A percentile compares a stretch with the other conserved stretches of the same genome.
Evolutionary conservation across 1,140 invertebrate species (phyloP).

Genomic region (Euwallacea fornicatus): DNA sequence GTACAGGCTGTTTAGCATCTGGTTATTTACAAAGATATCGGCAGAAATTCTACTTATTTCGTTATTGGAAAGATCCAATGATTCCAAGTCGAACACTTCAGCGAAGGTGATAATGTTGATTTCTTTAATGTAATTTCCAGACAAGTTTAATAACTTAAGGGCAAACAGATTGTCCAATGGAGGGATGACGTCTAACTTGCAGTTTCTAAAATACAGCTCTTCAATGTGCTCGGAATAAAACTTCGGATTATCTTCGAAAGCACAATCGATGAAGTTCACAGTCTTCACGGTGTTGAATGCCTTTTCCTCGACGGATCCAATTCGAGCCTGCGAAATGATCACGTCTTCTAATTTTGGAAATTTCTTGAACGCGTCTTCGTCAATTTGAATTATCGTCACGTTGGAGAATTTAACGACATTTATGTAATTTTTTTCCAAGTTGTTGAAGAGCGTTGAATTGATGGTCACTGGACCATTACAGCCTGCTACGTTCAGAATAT

Average conservation of each 20-base stretch:
- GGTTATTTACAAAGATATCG: constrained; percentile 44
- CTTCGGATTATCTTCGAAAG: constrained; percentile 39
- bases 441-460: constrained; percentile 29
- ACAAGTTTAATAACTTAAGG: constrained; percentile 44
- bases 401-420: constrained; percentile 39
- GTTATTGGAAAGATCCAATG: constrained; percentile 47
- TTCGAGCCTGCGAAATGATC: constrained; percentile 37
- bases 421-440: constrained; percentile 23
- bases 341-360: constrained; percentile 40
- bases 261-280: constrained; percentile 39
- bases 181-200: constrained; percentile 43
- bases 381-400: constrained; percentile 39
- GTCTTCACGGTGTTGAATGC: constrained; percentile 41
- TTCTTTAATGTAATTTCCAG: constrained; percentile 45
- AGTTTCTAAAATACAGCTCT: constrained; percentile 46
- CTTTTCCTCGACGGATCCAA: constrained; percentile 39
- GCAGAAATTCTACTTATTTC: constrained; percentile 44
- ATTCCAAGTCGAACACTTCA: constrained; percentile 42
- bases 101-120: constrained; percentile 44
- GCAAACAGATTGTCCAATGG: constrained; percentile 40
- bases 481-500: constrained; percentile 29
- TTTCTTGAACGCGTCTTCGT: constrained; percentile 37
- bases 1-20: constrained; percentile 42
- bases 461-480: constrained; percentile 34
- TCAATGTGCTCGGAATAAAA: constrained; percentile 44